Conservation (phyloP, 2,888 invertebrate species). For the Tuta absoluta region DNA sequence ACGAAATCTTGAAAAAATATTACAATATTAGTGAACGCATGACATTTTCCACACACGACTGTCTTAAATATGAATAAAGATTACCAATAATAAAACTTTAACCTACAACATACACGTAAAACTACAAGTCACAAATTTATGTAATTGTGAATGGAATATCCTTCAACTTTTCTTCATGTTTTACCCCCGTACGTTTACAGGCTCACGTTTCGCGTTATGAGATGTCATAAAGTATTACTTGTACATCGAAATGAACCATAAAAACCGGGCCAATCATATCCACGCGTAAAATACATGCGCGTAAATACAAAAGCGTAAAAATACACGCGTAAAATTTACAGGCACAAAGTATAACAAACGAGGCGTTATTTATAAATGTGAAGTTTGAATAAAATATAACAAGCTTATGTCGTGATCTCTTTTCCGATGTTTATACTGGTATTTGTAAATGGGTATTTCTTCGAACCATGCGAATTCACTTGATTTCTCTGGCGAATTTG, state of each 20-base stretch:
- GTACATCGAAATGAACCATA: slow-evolving; percentile 36
- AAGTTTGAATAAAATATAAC: slow-evolving; percentile 30
- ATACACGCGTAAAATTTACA: not conserved
- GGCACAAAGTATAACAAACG: slow-evolving; percentile 33
- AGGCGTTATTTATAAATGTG: slow-evolving; percentile 43
- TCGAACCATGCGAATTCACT: too few species aligned
- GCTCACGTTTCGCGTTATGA: slow-evolving; percentile 25
- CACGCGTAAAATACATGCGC: slow-evolving; percentile 26
- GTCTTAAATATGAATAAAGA: too few species aligned
- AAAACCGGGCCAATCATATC: slow-evolving; percentile 41
- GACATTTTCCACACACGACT: too few species aligned
- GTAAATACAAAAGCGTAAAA: slow-evolving; percentile 12
- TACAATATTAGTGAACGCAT: too few species aligned
- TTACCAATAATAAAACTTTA: too few species aligned
- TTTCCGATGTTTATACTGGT: slow-evolving; percentile 37
- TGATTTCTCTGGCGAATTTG: too few species aligned
- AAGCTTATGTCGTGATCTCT: slow-evolving; percentile 33
- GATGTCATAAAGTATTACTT: slow-evolving; percentile 39
- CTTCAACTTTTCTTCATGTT: not conserved
- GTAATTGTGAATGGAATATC: not conserved
- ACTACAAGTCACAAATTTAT: too few species aligned
- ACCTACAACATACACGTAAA: too few species aligned
- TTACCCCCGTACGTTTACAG: slow-evolving; percentile 20
- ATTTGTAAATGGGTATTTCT: too few species aligned
- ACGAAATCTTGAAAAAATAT: too few species aligned